phyloP scores from a whole-genome alignment of 2,113 vertebrate species.

The Chaetodon auriga region DNA sequence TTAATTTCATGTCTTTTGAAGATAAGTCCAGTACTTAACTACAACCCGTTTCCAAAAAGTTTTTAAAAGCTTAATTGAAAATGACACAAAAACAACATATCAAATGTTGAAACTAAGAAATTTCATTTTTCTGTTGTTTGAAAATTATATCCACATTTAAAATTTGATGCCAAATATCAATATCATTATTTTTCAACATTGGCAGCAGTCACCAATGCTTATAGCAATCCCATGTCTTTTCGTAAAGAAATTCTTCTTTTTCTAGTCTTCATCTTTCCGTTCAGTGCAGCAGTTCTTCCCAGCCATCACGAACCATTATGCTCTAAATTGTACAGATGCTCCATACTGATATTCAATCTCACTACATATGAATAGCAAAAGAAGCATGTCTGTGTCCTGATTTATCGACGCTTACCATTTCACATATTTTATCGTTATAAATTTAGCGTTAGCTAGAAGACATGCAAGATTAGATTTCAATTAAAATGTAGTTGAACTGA shows the following conservation, averaged over 20 bases:
- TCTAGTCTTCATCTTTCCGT: no score
- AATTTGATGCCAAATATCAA: no score
- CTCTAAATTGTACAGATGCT: neutral
- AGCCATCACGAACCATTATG: neutral
- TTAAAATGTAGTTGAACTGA: neutral
- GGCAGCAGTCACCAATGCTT: neutral
- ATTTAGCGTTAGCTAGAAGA: neutral
- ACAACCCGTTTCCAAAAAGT: no score
- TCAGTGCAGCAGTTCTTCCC: neutral
- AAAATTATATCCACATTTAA: no score
- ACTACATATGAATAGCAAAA: neutral
- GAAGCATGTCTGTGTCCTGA: neutral
- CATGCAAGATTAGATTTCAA: no score
- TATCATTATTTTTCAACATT: no score
- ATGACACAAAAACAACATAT: no score
- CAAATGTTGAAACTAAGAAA: no score
- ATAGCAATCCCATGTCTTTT: neutral
- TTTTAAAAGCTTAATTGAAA: no score
- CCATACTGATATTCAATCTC: neutral
- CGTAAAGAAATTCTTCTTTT: neutral
- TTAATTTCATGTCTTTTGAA: no score
- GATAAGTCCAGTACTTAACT: no score
- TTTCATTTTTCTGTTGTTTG: no score
- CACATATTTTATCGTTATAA: neutral
- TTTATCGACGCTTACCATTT: neutral